Percentiles rank a stretch among this genome's conserved stretches.
These are phyloP conservation scores for Thyatira batis DNA, from an alignment of 2,888 invertebrate genomes.

Conservation along the genomic window DNA sequence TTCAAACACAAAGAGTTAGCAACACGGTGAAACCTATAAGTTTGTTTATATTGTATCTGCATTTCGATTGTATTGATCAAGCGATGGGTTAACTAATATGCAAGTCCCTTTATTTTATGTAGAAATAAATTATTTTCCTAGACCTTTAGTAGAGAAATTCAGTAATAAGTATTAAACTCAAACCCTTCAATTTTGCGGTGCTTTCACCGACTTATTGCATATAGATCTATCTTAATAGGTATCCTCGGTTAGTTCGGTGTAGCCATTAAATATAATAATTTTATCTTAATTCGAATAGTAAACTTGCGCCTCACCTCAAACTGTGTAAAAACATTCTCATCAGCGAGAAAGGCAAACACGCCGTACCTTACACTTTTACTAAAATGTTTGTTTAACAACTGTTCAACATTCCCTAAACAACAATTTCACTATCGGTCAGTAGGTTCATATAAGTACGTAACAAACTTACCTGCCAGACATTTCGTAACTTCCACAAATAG, in stretches of 20 bases:
- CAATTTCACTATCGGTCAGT: slow-evolving; percentile 23
- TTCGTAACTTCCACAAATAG: slow-evolving; percentile 45
- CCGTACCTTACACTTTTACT: background rate
- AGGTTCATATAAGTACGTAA: slow-evolving; percentile 7
- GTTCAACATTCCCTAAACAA: background rate
- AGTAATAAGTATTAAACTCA: slow-evolving; percentile 58
- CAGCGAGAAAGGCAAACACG: background rate
- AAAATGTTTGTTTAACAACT: background rate
- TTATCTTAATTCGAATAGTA: background rate
- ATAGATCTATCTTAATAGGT: slow-evolving; percentile 56
- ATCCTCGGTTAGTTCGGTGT: slow-evolving; percentile 25
- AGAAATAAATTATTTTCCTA: slow-evolving; percentile 52
- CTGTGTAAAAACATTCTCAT: background rate
- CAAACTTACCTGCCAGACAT: slow-evolving; percentile 9
- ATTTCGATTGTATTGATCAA: background rate
- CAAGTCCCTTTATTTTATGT: slow-evolving; percentile 32
- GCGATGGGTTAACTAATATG: slow-evolving; percentile 16
- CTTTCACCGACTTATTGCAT: slow-evolving; percentile 69
- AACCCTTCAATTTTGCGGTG: slow-evolving; percentile 61
- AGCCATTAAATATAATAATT: background rate
- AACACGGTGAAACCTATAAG: too few species aligned
- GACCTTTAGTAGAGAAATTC: slow-evolving; percentile 62
- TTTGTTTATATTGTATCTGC: too few species aligned
- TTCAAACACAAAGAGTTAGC: too few species aligned
- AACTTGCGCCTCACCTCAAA: background rate